Conservation (phyloP, 1,140 invertebrate genomes). For the Tetragonula clypearis region DNA sequence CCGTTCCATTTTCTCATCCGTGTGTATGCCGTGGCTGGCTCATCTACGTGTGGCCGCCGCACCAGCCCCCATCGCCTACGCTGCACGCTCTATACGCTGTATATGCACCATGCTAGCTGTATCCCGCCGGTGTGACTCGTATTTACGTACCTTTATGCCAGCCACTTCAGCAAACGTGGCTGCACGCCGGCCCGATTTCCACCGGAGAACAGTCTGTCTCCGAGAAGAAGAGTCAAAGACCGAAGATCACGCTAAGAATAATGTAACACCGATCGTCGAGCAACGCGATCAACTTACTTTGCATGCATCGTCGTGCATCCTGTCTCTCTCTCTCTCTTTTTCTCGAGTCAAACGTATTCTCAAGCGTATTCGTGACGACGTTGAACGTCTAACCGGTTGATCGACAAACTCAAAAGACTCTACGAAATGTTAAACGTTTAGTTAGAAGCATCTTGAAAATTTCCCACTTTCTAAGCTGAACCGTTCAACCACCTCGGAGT, state of each 20-base stretch:
- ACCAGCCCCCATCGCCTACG: too few relatives aligned
- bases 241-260: constrained; percentile 4
- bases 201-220: neutral
- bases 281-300: neutral
- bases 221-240: neutral
- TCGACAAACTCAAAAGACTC: neutral
- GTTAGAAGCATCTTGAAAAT: neutral
- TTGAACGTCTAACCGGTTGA: neutral
- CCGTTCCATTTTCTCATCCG: neutral
- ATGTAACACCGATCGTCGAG: neutral
- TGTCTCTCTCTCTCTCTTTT: too few relatives aligned
- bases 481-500: neutral
- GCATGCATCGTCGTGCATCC: too few relatives aligned
- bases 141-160: constrained; percentile 21
- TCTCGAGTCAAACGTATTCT: too few relatives aligned
- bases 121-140: neutral
- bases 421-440: neutral
- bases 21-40: neutral
- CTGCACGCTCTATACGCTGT: too few relatives aligned
- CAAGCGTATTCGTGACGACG: neutral
- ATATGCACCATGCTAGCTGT: too few relatives aligned
- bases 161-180: neutral
- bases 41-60: neutral
- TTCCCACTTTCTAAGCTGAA: neutral
- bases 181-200: neutral